Evolutionary conservation across 2,797 vertebrate genomes (phyloP).

Genomic region (Muscicapa striata): DNA sequence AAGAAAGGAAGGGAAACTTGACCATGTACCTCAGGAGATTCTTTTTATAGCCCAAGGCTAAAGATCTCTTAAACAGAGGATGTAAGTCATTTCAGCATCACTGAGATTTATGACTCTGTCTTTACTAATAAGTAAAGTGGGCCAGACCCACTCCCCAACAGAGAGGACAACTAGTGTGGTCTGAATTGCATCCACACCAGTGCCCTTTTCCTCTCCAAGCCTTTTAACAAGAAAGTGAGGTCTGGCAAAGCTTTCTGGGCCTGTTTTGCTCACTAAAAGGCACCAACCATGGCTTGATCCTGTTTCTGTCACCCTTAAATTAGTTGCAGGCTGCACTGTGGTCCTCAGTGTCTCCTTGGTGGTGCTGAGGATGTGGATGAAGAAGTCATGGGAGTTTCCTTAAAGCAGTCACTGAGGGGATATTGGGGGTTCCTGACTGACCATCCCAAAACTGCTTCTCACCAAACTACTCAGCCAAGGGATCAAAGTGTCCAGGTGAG

Average conservation of each 20-base stretch:
- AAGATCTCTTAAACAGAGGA: neutral
- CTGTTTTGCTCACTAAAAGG: neutral
- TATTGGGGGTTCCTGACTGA: neutral
- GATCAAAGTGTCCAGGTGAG: neutral
- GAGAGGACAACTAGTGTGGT: neutral
- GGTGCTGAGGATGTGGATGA: neutral
- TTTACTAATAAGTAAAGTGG: neutral
- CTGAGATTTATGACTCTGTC: neutral
- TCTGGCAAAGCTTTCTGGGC: neutral
- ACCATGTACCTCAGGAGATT: neutral
- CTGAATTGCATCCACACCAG: neutral
- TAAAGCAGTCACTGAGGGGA: neutral
- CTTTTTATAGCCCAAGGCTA: neutral
- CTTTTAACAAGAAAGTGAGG: rapidly evolving
- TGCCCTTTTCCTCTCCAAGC: rapidly evolving
- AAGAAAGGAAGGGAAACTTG: neutral
- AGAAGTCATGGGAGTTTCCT: rapidly evolving
- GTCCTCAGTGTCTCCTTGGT: neutral
- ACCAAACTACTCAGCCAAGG: neutral
- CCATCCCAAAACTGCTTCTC: neutral
- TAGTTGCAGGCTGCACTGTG: rapidly evolving
- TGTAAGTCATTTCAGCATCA: neutral
- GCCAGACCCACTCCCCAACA: neutral
- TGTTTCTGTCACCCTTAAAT: neutral
- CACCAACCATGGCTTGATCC: neutral